A percentile compares a stretch with the other conserved stretches of the same genome.
Conservation (phyloP, 2,113 vertebrate genomes). For the Deroptyus accipitrinus region DNA sequence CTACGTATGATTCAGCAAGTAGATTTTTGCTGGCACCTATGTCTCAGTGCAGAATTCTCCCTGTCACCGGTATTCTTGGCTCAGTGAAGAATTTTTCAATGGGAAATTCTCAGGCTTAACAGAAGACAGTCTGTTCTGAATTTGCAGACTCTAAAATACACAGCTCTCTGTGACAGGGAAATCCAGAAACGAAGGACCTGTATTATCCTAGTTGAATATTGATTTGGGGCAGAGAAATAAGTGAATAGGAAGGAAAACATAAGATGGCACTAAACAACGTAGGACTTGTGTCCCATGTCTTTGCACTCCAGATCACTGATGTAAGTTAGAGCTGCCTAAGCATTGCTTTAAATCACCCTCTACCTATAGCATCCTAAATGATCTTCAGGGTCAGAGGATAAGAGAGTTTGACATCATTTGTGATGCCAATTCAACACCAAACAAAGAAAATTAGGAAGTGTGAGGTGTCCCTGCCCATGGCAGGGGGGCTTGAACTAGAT, state of each 20-base stretch:
- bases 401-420: neutral
- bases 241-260: neutral
- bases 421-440: neutral
- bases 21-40: neutral
- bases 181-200: neutral
- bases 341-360: neutral
- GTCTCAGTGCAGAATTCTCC: neutral
- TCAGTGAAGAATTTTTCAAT: slow-evolving; percentile 22
- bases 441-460: neutral
- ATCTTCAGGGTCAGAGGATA: neutral
- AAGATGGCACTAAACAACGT: neutral
- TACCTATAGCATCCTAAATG: neutral
- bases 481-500: too few relatives aligned
- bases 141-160: slow-evolving; percentile 6
- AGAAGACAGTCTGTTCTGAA: slow-evolving; percentile 53
- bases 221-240: neutral
- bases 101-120: slow-evolving; percentile 36
- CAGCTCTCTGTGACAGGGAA: neutral
- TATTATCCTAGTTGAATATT: neutral
- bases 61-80: slow-evolving; percentile 22
- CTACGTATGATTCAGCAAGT: neutral
- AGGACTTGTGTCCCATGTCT: neutral
- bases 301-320: neutral
- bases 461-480: too few relatives aligned
- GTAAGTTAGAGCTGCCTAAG: neutral